These are phyloP conservation scores for Drosophila antonietae DNA, from an alignment of 2,888 invertebrate genomes.

Conservation along the genomic window DNA sequence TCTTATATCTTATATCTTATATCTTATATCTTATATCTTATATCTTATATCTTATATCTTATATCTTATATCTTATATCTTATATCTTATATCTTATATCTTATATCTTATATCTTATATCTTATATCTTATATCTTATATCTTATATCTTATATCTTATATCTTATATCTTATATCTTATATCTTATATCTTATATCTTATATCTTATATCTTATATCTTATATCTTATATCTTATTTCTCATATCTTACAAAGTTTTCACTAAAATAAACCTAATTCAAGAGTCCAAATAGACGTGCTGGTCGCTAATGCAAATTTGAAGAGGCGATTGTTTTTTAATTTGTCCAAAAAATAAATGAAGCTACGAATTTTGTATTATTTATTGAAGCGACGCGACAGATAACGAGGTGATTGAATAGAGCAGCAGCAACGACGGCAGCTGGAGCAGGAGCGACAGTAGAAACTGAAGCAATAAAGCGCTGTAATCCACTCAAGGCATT, in stretches of 20 bases:
- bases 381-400: constrained; percentile 51
- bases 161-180: no score
- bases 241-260: not conserved
- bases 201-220: no score
- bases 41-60: no score
- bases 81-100: no score
- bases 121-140: no score
- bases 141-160: no score
- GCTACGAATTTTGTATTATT: constrained; percentile 59
- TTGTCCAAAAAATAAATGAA: constrained; percentile 57
- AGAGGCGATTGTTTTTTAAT: constrained; percentile 70
- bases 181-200: no score
- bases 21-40: not conserved
- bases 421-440: constrained; percentile 1
- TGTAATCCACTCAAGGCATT: constrained; percentile 72
- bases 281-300: constrained; percentile 34
- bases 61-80: no score
- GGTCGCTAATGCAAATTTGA: constrained; percentile 66
- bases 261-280: constrained; percentile 26
- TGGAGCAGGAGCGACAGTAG: not conserved
- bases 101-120: no score
- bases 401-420: constrained; percentile 58
- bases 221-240: no score
- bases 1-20: not conserved
- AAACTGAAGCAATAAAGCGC: constrained; percentile 52